Conservation (phyloP, 2,113 vertebrate genomes). For the Apus apus region DNA sequence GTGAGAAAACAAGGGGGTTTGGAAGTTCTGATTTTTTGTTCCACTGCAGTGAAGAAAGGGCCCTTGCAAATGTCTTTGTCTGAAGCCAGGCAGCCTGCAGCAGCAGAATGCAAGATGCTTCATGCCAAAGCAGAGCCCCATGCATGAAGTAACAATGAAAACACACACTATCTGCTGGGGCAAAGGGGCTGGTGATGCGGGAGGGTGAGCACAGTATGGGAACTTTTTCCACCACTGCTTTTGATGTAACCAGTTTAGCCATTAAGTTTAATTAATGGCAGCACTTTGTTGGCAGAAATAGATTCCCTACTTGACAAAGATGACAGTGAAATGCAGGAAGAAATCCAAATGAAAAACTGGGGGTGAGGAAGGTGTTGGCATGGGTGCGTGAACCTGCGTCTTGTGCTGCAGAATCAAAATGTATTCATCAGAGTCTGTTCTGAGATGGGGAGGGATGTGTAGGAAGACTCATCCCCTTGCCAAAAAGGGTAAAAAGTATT, state of each 20-base stretch:
- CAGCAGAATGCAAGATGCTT: neutral
- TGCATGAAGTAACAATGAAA: neutral
- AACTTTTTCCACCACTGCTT: neutral
- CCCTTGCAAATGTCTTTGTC: neutral
- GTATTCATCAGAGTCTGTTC: neutral
- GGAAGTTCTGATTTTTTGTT: too few relatives aligned
- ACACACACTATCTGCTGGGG: neutral
- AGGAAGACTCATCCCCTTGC: neutral
- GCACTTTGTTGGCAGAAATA: neutral
- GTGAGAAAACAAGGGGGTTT: too few relatives aligned
- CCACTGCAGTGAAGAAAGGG: neutral
- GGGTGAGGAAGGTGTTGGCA: neutral
- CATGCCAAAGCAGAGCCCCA: neutral
- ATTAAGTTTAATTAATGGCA: neutral
- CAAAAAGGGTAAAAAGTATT: neutral
- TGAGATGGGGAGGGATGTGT: neutral
- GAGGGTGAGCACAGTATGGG: accelerated
- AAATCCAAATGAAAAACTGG: neutral
- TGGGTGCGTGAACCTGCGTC: neutral
- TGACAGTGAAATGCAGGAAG: neutral
- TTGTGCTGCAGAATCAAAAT: neutral
- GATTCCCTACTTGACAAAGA: neutral
- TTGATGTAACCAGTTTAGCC: neutral
- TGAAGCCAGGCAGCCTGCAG: neutral
- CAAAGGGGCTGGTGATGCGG: neutral